Evolutionary conservation across 2,888 invertebrate genomes (phyloP).

Genomic region (Cistogaster globosa): DNA sequence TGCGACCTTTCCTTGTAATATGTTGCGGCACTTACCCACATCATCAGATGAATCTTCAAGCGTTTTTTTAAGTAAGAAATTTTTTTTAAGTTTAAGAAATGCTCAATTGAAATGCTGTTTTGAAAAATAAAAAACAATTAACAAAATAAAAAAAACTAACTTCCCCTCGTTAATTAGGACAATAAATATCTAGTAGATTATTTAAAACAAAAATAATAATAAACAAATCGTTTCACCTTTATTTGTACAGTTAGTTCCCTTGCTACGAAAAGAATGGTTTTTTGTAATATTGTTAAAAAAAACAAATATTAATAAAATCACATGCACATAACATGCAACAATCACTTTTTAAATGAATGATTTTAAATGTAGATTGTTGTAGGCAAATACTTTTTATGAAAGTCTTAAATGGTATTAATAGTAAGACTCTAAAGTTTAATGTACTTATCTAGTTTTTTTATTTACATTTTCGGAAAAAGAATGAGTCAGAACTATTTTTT

Average conservation of each 20-base stretch:
- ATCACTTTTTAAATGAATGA: constrained; percentile 56
- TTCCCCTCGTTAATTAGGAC: too few species aligned
- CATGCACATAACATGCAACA: constrained; percentile 55
- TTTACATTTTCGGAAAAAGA: constrained; percentile 31
- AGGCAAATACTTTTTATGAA: constrained; percentile 9
- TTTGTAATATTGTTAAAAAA: constrained; percentile 1
- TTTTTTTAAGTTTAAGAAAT: too few species aligned
- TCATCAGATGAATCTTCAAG: too few species aligned
- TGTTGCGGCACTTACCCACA: too few species aligned
- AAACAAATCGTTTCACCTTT: constrained; percentile 1
- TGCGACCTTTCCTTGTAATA: too few species aligned
- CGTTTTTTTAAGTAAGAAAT: too few species aligned
- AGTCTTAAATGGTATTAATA: constrained; percentile 40
- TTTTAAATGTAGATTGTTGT: constrained; percentile 1
- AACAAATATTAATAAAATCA: constrained; percentile 32
- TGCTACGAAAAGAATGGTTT: constrained; percentile 7
- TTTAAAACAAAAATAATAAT: not conserved
- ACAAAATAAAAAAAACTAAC: too few species aligned
- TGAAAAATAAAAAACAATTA: too few species aligned
- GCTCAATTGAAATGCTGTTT: too few species aligned
- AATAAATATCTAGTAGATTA: too few species aligned
- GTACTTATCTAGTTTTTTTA: constrained; percentile 52
- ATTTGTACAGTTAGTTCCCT: constrained; percentile 17
- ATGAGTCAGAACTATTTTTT: constrained; percentile 35
- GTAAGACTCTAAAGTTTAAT: not conserved